Base-by-base conservation (phyloP, 2,113 vertebrate species). In the Oncorhynchus gorbuscha region DNA sequence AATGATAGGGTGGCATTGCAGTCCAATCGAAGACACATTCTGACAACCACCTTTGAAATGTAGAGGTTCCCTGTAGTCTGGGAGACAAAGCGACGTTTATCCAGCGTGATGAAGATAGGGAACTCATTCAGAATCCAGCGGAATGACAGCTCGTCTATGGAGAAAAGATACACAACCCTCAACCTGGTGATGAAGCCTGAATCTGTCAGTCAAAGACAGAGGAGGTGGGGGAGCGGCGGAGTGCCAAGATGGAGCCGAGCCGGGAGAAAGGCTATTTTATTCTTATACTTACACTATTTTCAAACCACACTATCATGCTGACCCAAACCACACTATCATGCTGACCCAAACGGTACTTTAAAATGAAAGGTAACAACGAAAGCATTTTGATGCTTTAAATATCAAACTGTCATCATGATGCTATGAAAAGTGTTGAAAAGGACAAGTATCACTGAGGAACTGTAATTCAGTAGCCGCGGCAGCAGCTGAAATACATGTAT, bases 41-140 rank as follows among this genome's bases (percentile, higher is more conserved):
- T 93, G 16, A 94, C 87, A 75, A 97, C 95, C n/a, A 99, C 97
- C 78, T 97, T 97, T 45, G 98, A 97, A 81, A 99, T 99, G 85
- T 98, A 99, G 71, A 99, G 96, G 89, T 99, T 98, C 69, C 98
- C 97, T 0, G 96, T 98, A 0, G 89, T 94, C 92, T 99, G 98
- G 26, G 97, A 98, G 75, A 99, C 95, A 88, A 98, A 99, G 75
- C 95, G 94, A 5, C 97, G 93, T 75, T 96, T 95, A 88, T 97
- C 96, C 94, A 95, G 88, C 11, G 91, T 85, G 89, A 99, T 97
- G 89, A 99, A 98, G n/a, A 93, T 94, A 12, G 98, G 98, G 84
- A 99, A 99, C 82, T 98, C 97, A 61, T 99, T 98, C 71, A 99
- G 92, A 89, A 99, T 96, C 97, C 98, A 99, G 84, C 97, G 95